phyloP scores from a whole-genome alignment of 2,888 invertebrate genomes.

The Ennomos fuscantarius region DNA sequence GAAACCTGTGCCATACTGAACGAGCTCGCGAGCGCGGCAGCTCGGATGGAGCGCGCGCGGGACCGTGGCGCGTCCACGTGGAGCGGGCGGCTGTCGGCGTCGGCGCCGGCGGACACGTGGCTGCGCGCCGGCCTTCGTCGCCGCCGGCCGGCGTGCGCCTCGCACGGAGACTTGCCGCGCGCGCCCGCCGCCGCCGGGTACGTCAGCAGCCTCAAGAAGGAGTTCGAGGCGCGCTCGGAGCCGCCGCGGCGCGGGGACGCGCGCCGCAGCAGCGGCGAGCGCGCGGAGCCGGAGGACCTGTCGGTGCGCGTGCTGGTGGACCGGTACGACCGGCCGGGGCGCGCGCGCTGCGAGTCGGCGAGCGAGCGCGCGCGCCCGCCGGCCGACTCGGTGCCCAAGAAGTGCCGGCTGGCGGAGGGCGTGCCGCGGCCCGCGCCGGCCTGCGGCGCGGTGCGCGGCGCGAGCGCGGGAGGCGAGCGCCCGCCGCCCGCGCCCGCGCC shows the following conservation, averaged over 20 bases:
- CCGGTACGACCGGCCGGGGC: slow-evolving; percentile 86
- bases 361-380: slow-evolving; percentile 41
- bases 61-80: slow-evolving; percentile 70
- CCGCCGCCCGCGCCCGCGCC: slow-evolving; percentile 65
- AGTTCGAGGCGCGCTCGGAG: slow-evolving; percentile 90
- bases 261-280: slow-evolving; percentile 42
- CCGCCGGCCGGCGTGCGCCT: slow-evolving; percentile 69
- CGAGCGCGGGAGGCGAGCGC: slow-evolving; percentile 54
- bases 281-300: slow-evolving; percentile 69
- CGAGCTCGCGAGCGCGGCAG: slow-evolving; percentile 79
- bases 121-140: slow-evolving; percentile 73
- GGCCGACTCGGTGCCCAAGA: slow-evolving; percentile 32
- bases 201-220: slow-evolving; percentile 94
- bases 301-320: slow-evolving; percentile 91
- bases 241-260: slow-evolving; percentile 42
- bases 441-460: slow-evolving; percentile 43
- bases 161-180: slow-evolving; percentile 74
- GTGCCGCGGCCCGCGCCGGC: slow-evolving; percentile 24
- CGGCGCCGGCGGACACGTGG: slow-evolving; percentile 87
- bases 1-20: slow-evolving; percentile 86
- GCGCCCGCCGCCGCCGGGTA: slow-evolving; percentile 83
- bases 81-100: slow-evolving; percentile 84
- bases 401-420: slow-evolving; percentile 45
- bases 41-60: slow-evolving; percentile 67
- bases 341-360: slow-evolving; percentile 56